A percentile compares a stretch with the other conserved stretches of the same genome.
These are phyloP conservation scores for Platycnemis pennipes DNA, from an alignment of 2,888 invertebrate species.

Conservation along the genomic window DNA sequence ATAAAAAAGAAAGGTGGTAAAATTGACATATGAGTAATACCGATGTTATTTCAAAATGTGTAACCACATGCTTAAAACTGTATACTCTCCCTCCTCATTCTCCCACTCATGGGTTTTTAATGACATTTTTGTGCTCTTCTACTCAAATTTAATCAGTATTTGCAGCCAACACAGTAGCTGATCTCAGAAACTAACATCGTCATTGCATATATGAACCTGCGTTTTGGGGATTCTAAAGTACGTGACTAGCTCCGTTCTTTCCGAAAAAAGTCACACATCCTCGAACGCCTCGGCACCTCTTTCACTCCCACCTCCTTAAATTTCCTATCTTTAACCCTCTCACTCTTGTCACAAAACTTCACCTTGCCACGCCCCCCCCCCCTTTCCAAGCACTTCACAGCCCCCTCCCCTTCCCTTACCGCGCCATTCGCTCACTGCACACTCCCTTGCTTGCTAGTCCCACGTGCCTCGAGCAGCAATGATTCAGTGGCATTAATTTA, in stretches of 20 bases:
- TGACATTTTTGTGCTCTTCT: too few species aligned
- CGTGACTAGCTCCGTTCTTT: background rate
- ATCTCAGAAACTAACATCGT: background rate
- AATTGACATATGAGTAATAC: too few species aligned
- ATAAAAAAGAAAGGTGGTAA: too few species aligned
- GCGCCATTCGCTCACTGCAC: background rate
- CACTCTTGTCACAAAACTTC: background rate
- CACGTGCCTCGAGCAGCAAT: slow-evolving; percentile 21
- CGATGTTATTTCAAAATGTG: too few species aligned
- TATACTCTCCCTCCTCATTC: too few species aligned
- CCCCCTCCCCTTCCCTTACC: background rate
- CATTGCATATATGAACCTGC: background rate
- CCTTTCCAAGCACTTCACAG: background rate
- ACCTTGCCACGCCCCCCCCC: background rate
- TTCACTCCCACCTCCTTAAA: background rate
- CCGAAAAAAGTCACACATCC: background rate
- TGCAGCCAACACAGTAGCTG: too few species aligned
- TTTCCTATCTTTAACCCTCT: background rate
- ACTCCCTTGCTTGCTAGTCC: background rate
- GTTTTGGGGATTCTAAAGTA: background rate
- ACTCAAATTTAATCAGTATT: too few species aligned
- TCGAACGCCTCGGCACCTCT: background rate
- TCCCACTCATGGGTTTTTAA: too few species aligned
- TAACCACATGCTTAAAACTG: too few species aligned
- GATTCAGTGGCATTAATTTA: slow-evolving; percentile 56